Percentiles rank a stretch among this genome's conserved stretches.
phyloP scores from a whole-genome alignment of 2,797 vertebrate species.

The Rhyacichthys aspro region DNA sequence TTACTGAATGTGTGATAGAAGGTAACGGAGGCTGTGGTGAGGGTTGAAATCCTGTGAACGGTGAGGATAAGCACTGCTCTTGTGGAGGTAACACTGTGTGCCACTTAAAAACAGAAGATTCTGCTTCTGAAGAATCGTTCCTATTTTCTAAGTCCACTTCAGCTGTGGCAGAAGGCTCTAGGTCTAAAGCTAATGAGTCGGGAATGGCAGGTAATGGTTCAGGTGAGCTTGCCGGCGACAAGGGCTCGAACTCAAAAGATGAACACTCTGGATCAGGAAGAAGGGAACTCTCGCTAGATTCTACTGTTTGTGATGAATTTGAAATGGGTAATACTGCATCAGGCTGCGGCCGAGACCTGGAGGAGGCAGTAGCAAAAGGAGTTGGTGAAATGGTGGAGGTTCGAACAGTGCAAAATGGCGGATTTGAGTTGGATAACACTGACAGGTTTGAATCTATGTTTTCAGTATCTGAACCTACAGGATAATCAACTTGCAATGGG shows the following conservation, averaged over 20 bases:
- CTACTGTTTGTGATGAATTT: conserved; percentile 15
- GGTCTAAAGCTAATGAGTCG: conserved; percentile 37
- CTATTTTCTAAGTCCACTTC: not conserved
- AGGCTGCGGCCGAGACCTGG: not conserved
- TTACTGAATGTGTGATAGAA: conserved; percentile 14
- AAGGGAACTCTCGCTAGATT: conserved; percentile 31
- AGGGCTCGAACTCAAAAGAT: conserved; percentile 59
- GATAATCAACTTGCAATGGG: not conserved
- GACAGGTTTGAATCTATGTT: not conserved
- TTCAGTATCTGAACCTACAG: conserved; percentile 7
- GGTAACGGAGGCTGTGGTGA: conserved; percentile 20
- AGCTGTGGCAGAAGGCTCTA: conserved; percentile 8
- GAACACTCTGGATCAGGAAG: conserved; percentile 59
- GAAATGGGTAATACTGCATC: conserved; percentile 22
- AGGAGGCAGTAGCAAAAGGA: conserved; percentile 36
- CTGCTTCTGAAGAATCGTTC: not conserved
- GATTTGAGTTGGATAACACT: conserved; percentile 27
- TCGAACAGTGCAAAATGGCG: conserved; percentile 7
- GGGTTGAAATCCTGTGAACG: conserved; percentile 56
- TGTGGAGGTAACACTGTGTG: conserved; percentile 69
- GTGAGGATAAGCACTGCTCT: conserved; percentile 39
- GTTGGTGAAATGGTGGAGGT: conserved; percentile 14
- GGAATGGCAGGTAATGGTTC: conserved; percentile 60
- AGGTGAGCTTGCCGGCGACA: conserved; percentile 63
- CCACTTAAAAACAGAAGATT: conserved; percentile 65